Evolutionary conservation across 92 coral and sea anemone species (phyloP), one percentile per base, ranked within the genome.

Genomic region (Pocillopora meandrina): DNA sequence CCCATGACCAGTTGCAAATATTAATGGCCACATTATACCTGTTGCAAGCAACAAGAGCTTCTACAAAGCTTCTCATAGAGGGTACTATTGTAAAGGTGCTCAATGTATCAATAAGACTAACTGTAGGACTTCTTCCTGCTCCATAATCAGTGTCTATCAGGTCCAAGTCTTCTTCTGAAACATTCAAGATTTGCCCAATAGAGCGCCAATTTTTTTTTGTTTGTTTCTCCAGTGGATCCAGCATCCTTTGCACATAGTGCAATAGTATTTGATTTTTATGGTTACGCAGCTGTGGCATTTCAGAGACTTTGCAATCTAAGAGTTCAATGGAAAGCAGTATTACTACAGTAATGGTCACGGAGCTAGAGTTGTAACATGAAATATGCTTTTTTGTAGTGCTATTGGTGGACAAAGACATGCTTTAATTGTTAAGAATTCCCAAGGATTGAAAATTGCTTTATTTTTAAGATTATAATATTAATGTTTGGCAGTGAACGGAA

Each of bases 1-100:
- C 62, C 81, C 81, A 77, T 15, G 81, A 59, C 69, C 81, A 77
- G 26, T 77, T 61, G 35, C 81, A 77, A 31, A 77, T 77, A 23
- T 17, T 0, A 0, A 13, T 10, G 23, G 70, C 81, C 34, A 77
- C 57, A 47, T 77, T 69, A 61, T 16, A 7, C 15, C 70, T 77
- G 9, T 36, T 61, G 9, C 70, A 60, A 20, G 2, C 9, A 17
- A 34, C 11, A 4, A 77, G 70, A 9, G 70, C 81, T 34, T 59
- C 2, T 2, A 61, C 68, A 36, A 77, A 77, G 16, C 36, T 52
- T 14, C 81, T 77, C 68, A 77, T 63, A 7, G 33, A 33, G 0
- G 81, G 81, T 26, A 60, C 9, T 18, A 12, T 9, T 0, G 31
- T 21, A 2, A 0, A 33, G 23, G 77, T 77, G 34, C 62, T 61